Evolutionary conservation across 2,888 invertebrate genomes (phyloP).

Genomic region (Saturnia japonica): DNA sequence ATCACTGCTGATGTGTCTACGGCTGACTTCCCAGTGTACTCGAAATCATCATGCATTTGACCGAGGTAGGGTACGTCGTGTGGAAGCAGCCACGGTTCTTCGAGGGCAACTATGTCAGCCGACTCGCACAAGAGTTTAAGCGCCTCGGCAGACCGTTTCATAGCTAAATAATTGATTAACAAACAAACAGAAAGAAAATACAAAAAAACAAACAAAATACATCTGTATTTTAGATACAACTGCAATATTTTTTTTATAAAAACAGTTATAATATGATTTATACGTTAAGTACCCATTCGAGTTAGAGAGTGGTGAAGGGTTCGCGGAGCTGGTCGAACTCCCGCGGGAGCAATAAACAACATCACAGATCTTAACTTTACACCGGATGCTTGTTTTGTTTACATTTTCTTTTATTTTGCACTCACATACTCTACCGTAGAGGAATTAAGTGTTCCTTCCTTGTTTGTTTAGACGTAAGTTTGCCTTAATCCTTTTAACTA

Average conservation of each 20-base stretch:
- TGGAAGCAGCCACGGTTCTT: too few relatives aligned
- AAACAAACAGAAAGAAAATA: background rate
- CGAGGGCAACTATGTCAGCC: too few relatives aligned
- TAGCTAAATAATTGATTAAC: background rate
- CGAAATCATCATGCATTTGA: too few relatives aligned
- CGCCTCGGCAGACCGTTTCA: too few relatives aligned
- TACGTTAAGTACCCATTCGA: background rate
- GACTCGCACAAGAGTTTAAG: too few relatives aligned
- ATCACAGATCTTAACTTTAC: background rate
- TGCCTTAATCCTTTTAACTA: background rate
- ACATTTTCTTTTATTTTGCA: background rate
- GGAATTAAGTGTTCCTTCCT: background rate
- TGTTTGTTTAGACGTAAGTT: background rate
- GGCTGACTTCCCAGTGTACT: too few relatives aligned
- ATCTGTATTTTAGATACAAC: background rate
- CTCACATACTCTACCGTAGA: background rate
- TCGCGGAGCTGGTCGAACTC: background rate
- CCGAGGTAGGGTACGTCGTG: too few relatives aligned
- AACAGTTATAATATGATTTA: constrained; percentile 2
- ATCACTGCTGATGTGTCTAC: too few relatives aligned
- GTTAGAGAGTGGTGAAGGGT: background rate
- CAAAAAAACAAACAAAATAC: background rate
- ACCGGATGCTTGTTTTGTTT: background rate
- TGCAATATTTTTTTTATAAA: background rate
- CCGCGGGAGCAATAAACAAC: background rate